phyloP scores from a whole-genome alignment of 2,888 invertebrate genomes.

The Mamestra brassicae region DNA sequence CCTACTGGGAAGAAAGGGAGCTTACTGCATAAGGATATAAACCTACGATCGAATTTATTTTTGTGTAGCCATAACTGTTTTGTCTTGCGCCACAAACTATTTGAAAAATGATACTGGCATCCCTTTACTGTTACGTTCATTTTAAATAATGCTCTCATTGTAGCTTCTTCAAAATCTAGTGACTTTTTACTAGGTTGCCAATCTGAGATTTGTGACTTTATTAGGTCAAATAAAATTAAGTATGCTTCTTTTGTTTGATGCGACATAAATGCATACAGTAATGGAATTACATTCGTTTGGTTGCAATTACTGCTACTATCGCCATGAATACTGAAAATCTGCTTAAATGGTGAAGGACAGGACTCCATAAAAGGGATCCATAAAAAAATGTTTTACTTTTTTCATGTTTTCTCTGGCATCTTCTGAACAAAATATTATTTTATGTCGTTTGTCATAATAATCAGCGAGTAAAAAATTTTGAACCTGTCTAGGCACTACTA shows the following conservation, averaged over 20 bases:
- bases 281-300: slow-evolving; percentile 5
- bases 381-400: slow-evolving; percentile 1
- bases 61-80: background rate
- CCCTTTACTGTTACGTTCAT: slow-evolving; percentile 9
- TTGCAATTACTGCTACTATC: background rate
- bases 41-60: background rate
- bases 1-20: background rate
- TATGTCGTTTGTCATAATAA: slow-evolving; percentile 12
- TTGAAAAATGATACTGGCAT: background rate
- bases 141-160: slow-evolving; percentile 23
- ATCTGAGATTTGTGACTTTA: too few relatives aligned
- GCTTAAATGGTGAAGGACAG: too few relatives aligned
- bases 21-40: background rate
- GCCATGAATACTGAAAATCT: too few relatives aligned
- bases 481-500: slow-evolving; percentile 20
- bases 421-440: slow-evolving; percentile 30
- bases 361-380: too few relatives aligned
- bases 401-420: slow-evolving; percentile 29
- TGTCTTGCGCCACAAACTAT: background rate
- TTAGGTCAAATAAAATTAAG: too few relatives aligned
- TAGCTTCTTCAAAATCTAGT: slow-evolving; percentile 10
- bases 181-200: too few relatives aligned
- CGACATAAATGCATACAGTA: too few relatives aligned
- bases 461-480: slow-evolving; percentile 23
- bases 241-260: too few relatives aligned